These are phyloP conservation scores for Anniella stebbinsi DNA, from an alignment of 2,797 vertebrate species.

Conservation along the genomic window DNA sequence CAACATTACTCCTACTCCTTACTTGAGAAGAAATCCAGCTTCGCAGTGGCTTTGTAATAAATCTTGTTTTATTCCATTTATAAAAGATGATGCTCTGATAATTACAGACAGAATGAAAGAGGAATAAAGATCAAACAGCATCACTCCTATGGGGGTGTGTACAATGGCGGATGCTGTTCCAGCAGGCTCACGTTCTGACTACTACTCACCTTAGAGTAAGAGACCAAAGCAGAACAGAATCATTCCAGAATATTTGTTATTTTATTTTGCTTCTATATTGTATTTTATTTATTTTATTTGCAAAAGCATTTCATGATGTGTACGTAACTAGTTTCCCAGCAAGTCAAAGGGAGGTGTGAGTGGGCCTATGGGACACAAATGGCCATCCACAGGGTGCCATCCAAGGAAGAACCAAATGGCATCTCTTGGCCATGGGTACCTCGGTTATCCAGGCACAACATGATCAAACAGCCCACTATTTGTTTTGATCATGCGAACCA, in stretches of 20 bases:
- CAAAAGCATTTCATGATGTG: background rate
- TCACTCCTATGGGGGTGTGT: accelerated
- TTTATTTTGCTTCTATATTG: too few relatives aligned
- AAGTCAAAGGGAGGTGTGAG: background rate
- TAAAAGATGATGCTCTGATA: background rate
- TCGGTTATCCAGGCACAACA: background rate
- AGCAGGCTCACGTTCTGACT: background rate
- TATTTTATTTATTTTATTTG: background rate
- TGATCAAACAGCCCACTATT: background rate
- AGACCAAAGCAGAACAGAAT: background rate
- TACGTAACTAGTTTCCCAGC: background rate
- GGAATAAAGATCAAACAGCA: background rate
- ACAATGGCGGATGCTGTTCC: background rate
- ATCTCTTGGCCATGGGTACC: background rate
- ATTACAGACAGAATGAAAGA: background rate
- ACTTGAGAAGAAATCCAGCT: background rate
- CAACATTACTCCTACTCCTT: conserved; percentile 5
- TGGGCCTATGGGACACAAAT: too few relatives aligned
- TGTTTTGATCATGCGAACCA: too few relatives aligned
- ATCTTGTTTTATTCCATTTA: conserved; percentile 10
- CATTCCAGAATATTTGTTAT: too few relatives aligned
- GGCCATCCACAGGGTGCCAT: background rate
- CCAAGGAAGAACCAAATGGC: background rate
- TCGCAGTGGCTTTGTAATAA: background rate
- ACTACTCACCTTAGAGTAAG: background rate